Conservation (phyloP, 2,113 vertebrate species). For the Chloroceryle aenea region DNA sequence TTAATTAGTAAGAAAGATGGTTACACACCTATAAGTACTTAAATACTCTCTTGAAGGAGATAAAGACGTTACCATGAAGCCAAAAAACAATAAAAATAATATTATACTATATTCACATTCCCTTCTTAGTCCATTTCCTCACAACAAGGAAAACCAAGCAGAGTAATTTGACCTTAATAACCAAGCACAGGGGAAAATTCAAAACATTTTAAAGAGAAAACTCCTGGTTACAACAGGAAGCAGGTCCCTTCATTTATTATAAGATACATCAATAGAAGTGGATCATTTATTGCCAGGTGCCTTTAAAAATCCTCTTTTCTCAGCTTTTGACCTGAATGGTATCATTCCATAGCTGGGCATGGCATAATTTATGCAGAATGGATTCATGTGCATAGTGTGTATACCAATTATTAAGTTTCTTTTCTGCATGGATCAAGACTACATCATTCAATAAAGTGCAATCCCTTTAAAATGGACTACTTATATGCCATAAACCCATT, state of each 20-base stretch:
- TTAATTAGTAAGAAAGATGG: not conserved
- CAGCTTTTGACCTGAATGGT: not conserved
- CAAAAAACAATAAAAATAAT: not conserved
- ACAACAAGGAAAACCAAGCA: not conserved
- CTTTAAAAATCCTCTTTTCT: not conserved
- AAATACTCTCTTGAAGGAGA: not conserved
- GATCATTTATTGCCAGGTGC: not conserved
- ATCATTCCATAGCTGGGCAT: not conserved
- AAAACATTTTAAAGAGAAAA: not conserved
- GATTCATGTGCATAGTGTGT: not conserved
- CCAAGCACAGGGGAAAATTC: not conserved
- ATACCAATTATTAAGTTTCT: not conserved
- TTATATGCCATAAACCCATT: not conserved
- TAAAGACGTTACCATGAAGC: not conserved
- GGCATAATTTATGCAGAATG: not conserved
- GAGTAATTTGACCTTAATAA: not conserved
- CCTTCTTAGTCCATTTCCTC: not conserved
- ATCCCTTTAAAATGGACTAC: not conserved
- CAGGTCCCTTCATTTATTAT: not conserved
- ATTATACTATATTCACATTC: not conserved
- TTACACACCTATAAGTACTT: not conserved
- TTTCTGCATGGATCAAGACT: not conserved
- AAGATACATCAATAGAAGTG: not conserved
- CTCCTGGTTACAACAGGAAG: not conserved
- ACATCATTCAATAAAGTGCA: not conserved